Conservation (phyloP, 2,888 invertebrate species). For the Dorcus hopei region DNA sequence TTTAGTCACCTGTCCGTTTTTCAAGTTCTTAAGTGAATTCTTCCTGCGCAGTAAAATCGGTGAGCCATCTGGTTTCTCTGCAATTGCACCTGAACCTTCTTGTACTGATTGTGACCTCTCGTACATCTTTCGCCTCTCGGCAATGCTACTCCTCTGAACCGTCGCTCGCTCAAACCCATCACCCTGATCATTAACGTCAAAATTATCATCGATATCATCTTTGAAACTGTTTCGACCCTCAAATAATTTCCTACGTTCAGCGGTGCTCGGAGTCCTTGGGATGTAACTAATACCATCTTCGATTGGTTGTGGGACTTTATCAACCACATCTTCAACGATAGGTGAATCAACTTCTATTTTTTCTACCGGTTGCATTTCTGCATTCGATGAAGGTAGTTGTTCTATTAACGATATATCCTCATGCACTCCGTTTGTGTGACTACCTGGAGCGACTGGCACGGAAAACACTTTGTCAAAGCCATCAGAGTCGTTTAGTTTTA, state of each 20-base stretch:
- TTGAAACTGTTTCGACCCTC: slow-evolving; percentile 51
- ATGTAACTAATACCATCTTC: slow-evolving; percentile 64
- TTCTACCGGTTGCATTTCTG: slow-evolving; percentile 16
- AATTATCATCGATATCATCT: slow-evolving; percentile 45
- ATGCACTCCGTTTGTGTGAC: slow-evolving; percentile 40
- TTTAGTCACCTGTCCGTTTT: slow-evolving; percentile 50
- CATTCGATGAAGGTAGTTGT: neutral
- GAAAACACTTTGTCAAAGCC: slow-evolving; percentile 80
- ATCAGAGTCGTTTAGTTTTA: slow-evolving; percentile 69
- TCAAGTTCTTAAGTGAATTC: slow-evolving; percentile 65
- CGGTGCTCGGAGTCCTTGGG: slow-evolving; percentile 74
- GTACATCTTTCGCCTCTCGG: slow-evolving; percentile 73
- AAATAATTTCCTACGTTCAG: slow-evolving; percentile 74
- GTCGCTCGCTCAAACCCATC: slow-evolving; percentile 59
- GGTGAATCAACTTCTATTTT: slow-evolving; percentile 15
- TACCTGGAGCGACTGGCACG: slow-evolving; percentile 69
- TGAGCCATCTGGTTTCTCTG: slow-evolving; percentile 64
- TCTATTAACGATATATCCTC: slow-evolving; percentile 35
- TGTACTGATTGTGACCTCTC: slow-evolving; percentile 71
- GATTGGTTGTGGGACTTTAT: neutral
- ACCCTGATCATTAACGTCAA: slow-evolving; percentile 55
- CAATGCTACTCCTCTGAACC: slow-evolving; percentile 68
- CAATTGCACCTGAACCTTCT: slow-evolving; percentile 49
- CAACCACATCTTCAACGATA: slow-evolving; percentile 7
- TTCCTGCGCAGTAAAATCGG: slow-evolving; percentile 72